Evolutionary conservation across 2,113 vertebrate genomes (phyloP).

Genomic region (Mesitornis unicolor): DNA sequence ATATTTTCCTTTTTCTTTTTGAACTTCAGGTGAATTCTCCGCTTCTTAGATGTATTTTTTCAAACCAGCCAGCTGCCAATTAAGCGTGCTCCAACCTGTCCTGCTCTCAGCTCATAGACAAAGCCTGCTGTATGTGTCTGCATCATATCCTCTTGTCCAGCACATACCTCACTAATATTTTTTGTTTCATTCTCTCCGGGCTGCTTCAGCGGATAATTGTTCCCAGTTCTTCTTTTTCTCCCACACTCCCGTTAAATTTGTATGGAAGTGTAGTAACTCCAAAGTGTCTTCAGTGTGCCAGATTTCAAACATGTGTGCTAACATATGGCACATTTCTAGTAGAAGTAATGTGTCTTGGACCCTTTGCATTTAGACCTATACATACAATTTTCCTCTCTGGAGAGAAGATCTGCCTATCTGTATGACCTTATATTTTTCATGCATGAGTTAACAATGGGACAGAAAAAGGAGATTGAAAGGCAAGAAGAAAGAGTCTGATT

Average conservation of each 20-base stretch:
- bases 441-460: not conserved
- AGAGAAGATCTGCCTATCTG: not conserved
- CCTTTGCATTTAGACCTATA: not conserved
- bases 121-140: not conserved
- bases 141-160: not conserved
- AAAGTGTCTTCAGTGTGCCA: not conserved
- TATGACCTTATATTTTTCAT: not conserved
- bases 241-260: not conserved
- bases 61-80: not conserved
- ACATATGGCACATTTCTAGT: not conserved
- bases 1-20: not conserved
- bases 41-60: not conserved
- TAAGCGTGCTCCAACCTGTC: not conserved
- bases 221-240: not conserved
- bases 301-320: fast-evolving
- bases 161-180: not conserved
- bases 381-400: not conserved
- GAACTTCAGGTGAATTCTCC: not conserved
- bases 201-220: not conserved
- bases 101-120: not conserved
- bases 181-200: not conserved
- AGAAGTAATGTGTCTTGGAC: not conserved
- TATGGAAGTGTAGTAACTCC: not conserved
- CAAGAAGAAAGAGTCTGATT: not conserved
- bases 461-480: not conserved